phyloP scores from a whole-genome alignment of 2,888 invertebrate species.

The Meloe dianella region DNA sequence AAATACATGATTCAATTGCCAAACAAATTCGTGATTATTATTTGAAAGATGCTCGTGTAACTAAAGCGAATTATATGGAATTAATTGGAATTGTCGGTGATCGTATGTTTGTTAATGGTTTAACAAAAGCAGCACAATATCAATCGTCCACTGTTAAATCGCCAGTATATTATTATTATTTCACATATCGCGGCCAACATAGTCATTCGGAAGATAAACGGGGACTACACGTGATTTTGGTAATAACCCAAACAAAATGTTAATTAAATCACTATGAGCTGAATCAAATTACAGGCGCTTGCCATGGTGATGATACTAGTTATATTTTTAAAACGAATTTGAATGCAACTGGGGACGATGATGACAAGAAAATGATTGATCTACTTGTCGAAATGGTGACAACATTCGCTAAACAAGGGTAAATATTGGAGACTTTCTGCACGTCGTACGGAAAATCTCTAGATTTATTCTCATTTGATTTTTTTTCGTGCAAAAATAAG shows the following conservation, averaged over 20 bases:
- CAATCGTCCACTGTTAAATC: slow-evolving; percentile 65
- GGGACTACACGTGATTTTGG: slow-evolving; percentile 60
- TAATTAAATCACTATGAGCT: neutral
- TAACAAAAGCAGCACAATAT: slow-evolving; percentile 66
- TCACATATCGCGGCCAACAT: slow-evolving; percentile 64
- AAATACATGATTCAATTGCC: slow-evolving; percentile 39
- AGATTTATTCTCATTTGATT: neutral
- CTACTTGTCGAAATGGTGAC: slow-evolving; percentile 62
- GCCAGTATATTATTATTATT: slow-evolving; percentile 72
- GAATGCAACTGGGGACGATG: slow-evolving; percentile 52
- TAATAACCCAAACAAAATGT: neutral
- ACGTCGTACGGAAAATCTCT: too few relatives aligned
- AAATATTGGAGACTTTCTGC: too few relatives aligned
- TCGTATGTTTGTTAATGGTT: slow-evolving; percentile 67
- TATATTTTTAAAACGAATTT: slow-evolving; percentile 60
- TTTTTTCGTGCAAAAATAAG: slow-evolving; percentile 58
- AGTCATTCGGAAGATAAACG: slow-evolving; percentile 65
- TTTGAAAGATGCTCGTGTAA: slow-evolving; percentile 35
- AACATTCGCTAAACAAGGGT: slow-evolving; percentile 33
- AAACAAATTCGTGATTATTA: slow-evolving; percentile 53
- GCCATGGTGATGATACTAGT: slow-evolving; percentile 68
- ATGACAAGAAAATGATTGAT: slow-evolving; percentile 62
- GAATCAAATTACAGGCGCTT: slow-evolving; percentile 47
- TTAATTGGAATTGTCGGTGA: slow-evolving; percentile 64
- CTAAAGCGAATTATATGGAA: slow-evolving; percentile 43